phyloP scores from a whole-genome alignment of 2,797 vertebrate species.

The Clarias fuscus region DNA sequence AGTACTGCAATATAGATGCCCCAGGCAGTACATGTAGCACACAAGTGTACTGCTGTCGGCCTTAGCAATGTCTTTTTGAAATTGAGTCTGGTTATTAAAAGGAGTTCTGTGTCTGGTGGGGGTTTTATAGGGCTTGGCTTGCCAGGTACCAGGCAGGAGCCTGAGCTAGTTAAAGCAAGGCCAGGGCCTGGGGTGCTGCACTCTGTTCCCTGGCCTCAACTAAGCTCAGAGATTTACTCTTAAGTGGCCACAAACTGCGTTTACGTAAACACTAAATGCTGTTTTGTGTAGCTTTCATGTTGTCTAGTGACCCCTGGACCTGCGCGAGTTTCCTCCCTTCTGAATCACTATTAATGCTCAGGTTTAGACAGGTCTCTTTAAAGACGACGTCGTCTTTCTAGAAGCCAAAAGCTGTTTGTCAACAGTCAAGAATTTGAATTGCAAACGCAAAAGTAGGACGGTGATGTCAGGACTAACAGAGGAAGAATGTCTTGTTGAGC shows the following conservation, averaged over 20 bases:
- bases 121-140: conserved; percentile 5
- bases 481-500: conserved; percentile 33
- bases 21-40: background rate
- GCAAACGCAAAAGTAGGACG: conserved; percentile 28
- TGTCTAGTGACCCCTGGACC: conserved; percentile 13
- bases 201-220: background rate
- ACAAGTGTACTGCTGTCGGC: conserved; percentile 10
- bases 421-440: conserved; percentile 19
- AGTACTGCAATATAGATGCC: conserved; percentile 23
- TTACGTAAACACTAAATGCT: conserved; percentile 31
- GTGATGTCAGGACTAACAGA: conserved; percentile 18
- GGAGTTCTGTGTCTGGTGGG: conserved; percentile 14
- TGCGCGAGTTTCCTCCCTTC: background rate
- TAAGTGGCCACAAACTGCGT: conserved; percentile 16
- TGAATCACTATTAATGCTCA: background rate
- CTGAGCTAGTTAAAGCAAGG: conserved; percentile 4
- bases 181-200: conserved; percentile 1
- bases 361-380: background rate
- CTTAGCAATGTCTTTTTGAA: conserved; percentile 22
- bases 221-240: conserved; percentile 1
- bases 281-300: conserved; percentile 11
- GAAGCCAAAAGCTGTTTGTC: background rate
- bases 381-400: background rate
- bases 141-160: background rate
- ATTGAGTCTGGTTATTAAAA: conserved; percentile 18